phyloP scores from a whole-genome alignment of 2,113 vertebrate genomes.

The Callipepla californica region DNA sequence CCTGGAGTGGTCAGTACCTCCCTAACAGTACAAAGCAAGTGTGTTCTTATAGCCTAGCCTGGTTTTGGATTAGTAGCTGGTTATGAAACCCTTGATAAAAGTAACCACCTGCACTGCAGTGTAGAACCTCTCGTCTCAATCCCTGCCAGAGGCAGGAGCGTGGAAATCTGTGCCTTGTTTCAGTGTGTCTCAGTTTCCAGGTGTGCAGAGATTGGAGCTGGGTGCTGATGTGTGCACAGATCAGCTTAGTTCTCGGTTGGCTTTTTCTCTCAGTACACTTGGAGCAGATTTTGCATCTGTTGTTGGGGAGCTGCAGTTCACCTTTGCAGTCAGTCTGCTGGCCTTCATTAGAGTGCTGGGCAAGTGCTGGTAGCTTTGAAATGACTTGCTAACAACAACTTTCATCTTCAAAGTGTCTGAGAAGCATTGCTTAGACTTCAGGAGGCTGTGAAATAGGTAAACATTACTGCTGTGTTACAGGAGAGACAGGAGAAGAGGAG shows the following conservation, averaged over 20 bases:
- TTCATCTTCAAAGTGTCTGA: slow-evolving; percentile 23
- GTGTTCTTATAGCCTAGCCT: background rate
- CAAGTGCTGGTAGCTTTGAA: background rate
- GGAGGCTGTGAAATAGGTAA: background rate
- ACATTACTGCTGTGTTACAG: background rate
- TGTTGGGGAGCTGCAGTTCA: background rate
- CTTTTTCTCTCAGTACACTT: background rate
- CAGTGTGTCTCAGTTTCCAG: background rate
- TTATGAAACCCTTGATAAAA: background rate
- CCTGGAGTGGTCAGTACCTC: background rate
- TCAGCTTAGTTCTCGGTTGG: background rate
- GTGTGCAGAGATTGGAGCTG: background rate
- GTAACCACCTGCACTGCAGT: background rate
- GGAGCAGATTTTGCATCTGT: background rate
- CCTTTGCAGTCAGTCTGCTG: background rate
- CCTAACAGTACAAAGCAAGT: background rate
- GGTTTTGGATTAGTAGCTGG: background rate
- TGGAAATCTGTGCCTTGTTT: background rate
- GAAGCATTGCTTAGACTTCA: background rate
- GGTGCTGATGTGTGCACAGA: background rate
- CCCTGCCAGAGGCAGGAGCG: background rate
- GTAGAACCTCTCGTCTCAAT: background rate
- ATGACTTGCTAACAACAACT: background rate
- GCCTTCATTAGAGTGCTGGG: background rate
- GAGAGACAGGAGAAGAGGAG: slow-evolving; percentile 4